Evolutionary conservation across 1,140 invertebrate species (phyloP).

Genomic region (Protaetia brevitarsis): DNA sequence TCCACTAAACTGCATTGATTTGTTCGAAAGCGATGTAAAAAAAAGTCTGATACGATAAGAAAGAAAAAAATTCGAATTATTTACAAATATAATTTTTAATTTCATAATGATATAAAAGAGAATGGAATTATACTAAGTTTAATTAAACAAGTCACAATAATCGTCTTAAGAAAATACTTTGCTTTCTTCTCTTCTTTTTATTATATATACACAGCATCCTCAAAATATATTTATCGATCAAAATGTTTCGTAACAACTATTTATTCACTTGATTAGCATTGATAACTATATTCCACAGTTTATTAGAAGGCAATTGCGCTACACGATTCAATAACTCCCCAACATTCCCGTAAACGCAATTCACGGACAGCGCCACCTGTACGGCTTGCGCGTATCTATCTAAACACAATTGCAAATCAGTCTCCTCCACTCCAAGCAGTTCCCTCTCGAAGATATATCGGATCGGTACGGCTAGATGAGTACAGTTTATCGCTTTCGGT

Average conservation of each 20-base stretch:
- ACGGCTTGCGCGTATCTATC: conserved; percentile 74
- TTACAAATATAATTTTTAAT: too few species aligned
- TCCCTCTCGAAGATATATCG: conserved; percentile 28
- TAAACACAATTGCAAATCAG: conserved; percentile 54
- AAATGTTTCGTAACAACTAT: neutral
- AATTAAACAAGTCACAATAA: too few species aligned
- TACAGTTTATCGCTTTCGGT: conserved; percentile 57
- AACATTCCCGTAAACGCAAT: conserved; percentile 74
- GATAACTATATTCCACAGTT: conserved; percentile 59
- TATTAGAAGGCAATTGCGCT: conserved; percentile 57
- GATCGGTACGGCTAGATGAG: conserved; percentile 55
- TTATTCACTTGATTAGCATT: conserved; percentile 52
- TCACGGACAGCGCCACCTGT: conserved; percentile 68
- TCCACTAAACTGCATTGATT: too few species aligned
- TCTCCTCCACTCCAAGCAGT: conserved; percentile 17
- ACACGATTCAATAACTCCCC: conserved; percentile 57
- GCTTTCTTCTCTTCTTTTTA: too few species aligned
- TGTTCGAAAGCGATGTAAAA: too few species aligned
- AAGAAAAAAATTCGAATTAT: too few species aligned
- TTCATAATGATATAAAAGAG: too few species aligned
- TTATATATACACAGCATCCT: too few species aligned
- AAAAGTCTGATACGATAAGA: too few species aligned
- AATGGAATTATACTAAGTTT: too few species aligned
- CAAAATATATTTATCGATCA: too few species aligned
- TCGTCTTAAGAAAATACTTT: too few species aligned